phyloP scores from a whole-genome alignment of 1,140 invertebrate genomes.

The Drosophila gunungcola region DNA sequence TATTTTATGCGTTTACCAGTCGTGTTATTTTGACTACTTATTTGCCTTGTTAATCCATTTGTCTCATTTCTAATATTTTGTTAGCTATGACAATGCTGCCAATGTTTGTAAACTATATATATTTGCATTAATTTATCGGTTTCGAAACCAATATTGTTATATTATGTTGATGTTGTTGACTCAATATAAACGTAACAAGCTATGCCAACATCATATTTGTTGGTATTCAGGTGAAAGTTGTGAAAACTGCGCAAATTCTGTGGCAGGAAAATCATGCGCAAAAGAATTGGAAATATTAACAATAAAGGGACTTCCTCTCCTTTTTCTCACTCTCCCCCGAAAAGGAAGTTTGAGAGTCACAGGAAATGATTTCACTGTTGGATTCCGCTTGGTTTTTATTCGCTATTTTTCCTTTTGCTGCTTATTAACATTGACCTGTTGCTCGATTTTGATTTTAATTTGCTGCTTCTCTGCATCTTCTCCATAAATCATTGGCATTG shows the following conservation, averaged over 20 bases:
- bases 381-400: neutral
- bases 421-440: conserved; percentile 49
- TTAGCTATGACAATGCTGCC: neutral
- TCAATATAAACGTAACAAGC: conserved; percentile 5
- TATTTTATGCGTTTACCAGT: no score
- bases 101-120: neutral
- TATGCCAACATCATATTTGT: conserved; percentile 3
- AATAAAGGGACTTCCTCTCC: conserved; percentile 1
- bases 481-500: conserved; percentile 36
- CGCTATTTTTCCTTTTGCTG: conserved; percentile 12
- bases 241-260: conserved; percentile 70
- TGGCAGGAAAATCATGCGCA: conserved; percentile 55
- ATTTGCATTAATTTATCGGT: conserved; percentile 1
- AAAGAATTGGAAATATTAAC: conserved; percentile 49
- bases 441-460: conserved; percentile 51
- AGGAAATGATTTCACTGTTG: conserved; percentile 17
- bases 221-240: conserved; percentile 30
- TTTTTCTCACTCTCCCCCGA: neutral
- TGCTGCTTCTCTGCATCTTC: conserved; percentile 9
- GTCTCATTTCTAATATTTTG: neutral
- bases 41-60: no score
- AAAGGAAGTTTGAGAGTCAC: conserved; percentile 11
- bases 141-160: conserved; percentile 8
- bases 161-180: conserved; percentile 2
- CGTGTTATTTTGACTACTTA: no score